Evolutionary conservation across 2,888 invertebrate genomes (phyloP).

Genomic region (Sminthurinus aureus): DNA sequence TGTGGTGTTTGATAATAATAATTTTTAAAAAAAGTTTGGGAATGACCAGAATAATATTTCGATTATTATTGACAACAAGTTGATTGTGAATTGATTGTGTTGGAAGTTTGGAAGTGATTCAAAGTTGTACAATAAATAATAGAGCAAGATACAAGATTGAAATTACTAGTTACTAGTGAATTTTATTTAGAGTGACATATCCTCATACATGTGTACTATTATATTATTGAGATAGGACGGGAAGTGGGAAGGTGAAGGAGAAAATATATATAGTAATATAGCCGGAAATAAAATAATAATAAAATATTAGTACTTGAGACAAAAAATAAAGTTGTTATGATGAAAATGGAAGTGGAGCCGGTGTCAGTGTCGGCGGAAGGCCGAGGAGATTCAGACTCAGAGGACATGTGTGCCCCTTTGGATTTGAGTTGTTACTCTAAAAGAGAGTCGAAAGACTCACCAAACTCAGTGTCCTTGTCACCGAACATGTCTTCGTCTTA

Average conservation of each 20-base stretch:
- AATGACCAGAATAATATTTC: too few relatives aligned
- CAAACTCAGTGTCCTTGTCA: conserved; percentile 27
- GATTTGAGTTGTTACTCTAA: conserved; percentile 73
- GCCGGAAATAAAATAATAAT: background rate
- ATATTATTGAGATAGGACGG: background rate
- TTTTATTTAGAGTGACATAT: background rate
- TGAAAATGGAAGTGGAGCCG: conserved; percentile 41
- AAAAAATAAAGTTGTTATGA: conserved; percentile 4
- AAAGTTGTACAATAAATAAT: background rate
- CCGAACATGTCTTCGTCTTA: conserved; percentile 58
- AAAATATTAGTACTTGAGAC: background rate
- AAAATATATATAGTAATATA: too few relatives aligned
- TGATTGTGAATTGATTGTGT: too few relatives aligned
- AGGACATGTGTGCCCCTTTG: conserved; percentile 72
- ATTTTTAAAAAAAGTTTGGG: background rate
- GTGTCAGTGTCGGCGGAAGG: conserved; percentile 24
- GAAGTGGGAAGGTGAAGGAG: too few relatives aligned
- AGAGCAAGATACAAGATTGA: background rate
- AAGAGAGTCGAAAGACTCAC: conserved; percentile 44
- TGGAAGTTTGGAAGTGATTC: too few relatives aligned
- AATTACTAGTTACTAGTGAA: background rate
- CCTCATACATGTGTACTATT: background rate
- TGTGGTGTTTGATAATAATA: background rate
- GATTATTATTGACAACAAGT: too few relatives aligned
- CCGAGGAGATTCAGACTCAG: conserved; percentile 48